Evolutionary conservation across 2,797 vertebrate species (phyloP), one percentile per base, ranked within the genome.

Genomic region (Myiotriccus ornatus): DNA sequence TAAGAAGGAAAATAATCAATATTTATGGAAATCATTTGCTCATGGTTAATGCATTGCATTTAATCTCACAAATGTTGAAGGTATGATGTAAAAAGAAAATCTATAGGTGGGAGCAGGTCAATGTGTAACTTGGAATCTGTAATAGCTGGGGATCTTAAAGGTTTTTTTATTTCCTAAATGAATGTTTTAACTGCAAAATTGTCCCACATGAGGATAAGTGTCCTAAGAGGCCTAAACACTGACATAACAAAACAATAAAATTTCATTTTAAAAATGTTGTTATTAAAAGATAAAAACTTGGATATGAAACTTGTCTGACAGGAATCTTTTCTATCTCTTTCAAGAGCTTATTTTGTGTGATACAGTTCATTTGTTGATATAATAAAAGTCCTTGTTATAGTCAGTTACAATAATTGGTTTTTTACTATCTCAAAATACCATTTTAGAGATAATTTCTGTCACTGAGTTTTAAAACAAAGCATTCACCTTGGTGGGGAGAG

Each of bases 211-310:
- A 68, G 15, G 3, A 27, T 24, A 60, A 41, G 43, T 44, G 14
- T 49, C 37, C 18, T 62, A 62, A 50, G 52, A 39, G 9, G 2
- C n/a, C 21, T 59, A 30, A 94, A 27, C 24, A 35, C 3, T 30
- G 52, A 35, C 14, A 17, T 12, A 28, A 52, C 6, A 37, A 82
- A 79, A 5, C 3, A 2, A 18, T 50, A 32, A 69, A 37, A 37
- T 50, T 41, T 18, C 0, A 4, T 32, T 84, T 73, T 6, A 8
- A 64, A 89, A 82, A 2, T 7, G 0, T 14, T 24, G 7, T 1
- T 64, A 53, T 49, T 69, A 49, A 78, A 71, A 74, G 17, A 30
- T 30, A 59, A 70, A 60, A 55, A 7, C 10, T 50, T 44, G 20
- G 15, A 59, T 35, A 28, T 1, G 2, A 39, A 85, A 68, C 12